Percentiles rank a stretch among this genome's conserved stretches.
Evolutionary conservation across 2,888 invertebrate species (phyloP).

Genomic region (Herminia tarsipennalis): DNA sequence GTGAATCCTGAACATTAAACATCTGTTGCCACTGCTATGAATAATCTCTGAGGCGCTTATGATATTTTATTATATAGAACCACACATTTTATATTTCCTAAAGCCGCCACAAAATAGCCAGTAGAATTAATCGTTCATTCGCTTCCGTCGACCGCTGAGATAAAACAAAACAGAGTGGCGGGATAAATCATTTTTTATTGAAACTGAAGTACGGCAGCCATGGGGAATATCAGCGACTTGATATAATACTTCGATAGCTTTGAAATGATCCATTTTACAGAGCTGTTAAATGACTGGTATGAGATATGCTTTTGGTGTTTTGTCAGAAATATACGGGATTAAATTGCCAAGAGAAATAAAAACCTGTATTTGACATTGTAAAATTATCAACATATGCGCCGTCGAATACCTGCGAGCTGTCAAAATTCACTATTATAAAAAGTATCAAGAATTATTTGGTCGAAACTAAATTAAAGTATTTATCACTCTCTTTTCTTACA

Average conservation of each 20-base stretch:
- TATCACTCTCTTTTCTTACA: too few species aligned
- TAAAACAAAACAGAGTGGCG: slow-evolving; percentile 32
- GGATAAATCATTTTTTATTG: slow-evolving; percentile 45
- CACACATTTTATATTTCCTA: slow-evolving; percentile 5
- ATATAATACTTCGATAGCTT: slow-evolving; percentile 17
- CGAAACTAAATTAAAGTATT: too few species aligned
- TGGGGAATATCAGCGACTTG: slow-evolving; percentile 24
- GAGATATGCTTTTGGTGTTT: too few species aligned
- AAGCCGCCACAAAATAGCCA: slow-evolving; percentile 7
- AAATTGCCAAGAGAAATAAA: too few species aligned
- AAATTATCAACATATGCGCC: too few species aligned
- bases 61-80: neutral
- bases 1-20: too few species aligned
- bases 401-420: too few species aligned
- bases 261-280: slow-evolving; percentile 2
- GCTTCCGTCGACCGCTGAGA: slow-evolving; percentile 17
- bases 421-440: too few species aligned
- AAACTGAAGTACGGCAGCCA: slow-evolving; percentile 21
- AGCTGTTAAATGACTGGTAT: neutral
- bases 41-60: neutral
- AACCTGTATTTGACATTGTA: too few species aligned
- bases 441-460: too few species aligned
- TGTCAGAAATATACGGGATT: too few species aligned
- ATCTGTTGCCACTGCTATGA: too few species aligned
- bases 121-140: slow-evolving; percentile 9